phyloP scores from a whole-genome alignment of 2,113 vertebrate genomes.

The Anolis carolinensis region DNA sequence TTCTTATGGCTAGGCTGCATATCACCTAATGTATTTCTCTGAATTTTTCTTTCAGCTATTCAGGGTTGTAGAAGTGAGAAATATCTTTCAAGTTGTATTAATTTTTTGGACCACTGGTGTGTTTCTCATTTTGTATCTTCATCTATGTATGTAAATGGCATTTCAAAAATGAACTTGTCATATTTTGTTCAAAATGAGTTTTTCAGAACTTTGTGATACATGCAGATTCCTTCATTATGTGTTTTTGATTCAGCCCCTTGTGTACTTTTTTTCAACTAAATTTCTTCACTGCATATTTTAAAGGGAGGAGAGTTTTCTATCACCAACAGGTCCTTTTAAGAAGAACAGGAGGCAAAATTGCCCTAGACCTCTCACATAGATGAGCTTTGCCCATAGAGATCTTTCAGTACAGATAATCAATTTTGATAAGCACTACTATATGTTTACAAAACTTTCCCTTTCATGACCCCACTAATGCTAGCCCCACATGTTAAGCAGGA shows the following conservation, averaged over 20 bases:
- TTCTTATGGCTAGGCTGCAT: not conserved
- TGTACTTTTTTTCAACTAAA: not conserved
- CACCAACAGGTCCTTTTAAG: not conserved
- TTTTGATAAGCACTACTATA: not conserved
- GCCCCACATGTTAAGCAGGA: not conserved
- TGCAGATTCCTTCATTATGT: not conserved
- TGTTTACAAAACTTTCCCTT: not conserved
- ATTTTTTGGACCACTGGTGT: conserved; percentile 15
- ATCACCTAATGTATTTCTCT: not conserved
- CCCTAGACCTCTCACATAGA: not conserved
- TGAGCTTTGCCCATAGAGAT: not conserved
- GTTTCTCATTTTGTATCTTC: conserved; percentile 17
- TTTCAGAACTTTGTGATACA: not conserved
- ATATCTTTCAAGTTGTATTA: conserved; percentile 8
- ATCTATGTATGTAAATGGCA: not conserved
- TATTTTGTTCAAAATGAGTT: not conserved
- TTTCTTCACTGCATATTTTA: not conserved
- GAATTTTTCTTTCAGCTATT: not conserved
- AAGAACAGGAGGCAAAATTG: not conserved
- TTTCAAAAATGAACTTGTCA: not conserved
- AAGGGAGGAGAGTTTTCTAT: not conserved
- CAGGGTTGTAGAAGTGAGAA: not conserved
- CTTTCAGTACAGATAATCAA: not conserved
- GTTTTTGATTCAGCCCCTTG: not conserved
- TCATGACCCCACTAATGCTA: not conserved